Conservation (phyloP, 2,113 vertebrate species). For the Dendrocopos noguchii region DNA sequence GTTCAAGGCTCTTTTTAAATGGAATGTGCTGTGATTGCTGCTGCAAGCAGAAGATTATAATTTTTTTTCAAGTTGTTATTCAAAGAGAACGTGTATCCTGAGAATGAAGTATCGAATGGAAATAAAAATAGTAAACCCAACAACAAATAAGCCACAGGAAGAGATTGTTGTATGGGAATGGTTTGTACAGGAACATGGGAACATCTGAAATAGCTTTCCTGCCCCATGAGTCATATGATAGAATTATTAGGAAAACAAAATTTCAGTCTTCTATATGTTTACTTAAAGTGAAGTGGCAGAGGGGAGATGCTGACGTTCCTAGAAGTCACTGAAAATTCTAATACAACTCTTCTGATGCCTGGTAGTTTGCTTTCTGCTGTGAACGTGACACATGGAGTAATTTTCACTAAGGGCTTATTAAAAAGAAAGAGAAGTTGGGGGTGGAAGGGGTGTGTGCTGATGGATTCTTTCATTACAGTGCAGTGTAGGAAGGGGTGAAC, state of each 20-base stretch:
- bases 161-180: background rate
- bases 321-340: background rate
- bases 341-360: background rate
- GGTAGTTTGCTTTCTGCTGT: background rate
- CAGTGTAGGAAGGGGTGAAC: fast-evolving
- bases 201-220: background rate
- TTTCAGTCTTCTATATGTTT: background rate
- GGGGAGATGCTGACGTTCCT: background rate
- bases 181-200: background rate
- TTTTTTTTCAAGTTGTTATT: constrained; percentile 11
- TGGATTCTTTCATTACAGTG: background rate
- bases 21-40: constrained; percentile 37
- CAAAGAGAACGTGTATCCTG: background rate
- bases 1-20: constrained; percentile 21
- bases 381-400: background rate
- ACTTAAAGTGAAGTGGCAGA: background rate
- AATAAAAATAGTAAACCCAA: background rate
- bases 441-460: background rate
- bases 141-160: background rate
- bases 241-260: background rate
- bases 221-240: background rate
- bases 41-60: background rate
- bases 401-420: background rate
- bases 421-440: background rate
- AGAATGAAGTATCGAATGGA: background rate